These are phyloP conservation scores for Anastatus disparis DNA, from an alignment of 1,140 invertebrate species.

Conservation along the genomic window DNA sequence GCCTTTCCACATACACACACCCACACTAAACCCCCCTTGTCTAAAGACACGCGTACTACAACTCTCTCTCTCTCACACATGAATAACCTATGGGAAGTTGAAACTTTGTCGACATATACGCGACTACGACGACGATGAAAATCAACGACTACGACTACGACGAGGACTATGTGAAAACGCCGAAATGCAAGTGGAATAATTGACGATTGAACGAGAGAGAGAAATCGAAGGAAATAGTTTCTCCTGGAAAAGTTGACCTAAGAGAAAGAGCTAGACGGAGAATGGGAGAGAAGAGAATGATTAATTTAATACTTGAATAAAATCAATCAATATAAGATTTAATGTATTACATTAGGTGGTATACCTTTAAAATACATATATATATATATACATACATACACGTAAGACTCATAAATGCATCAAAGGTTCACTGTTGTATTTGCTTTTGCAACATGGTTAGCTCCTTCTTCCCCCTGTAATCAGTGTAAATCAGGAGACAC, in stretches of 20 bases:
- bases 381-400: too few species aligned
- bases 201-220: slow-evolving; percentile 24
- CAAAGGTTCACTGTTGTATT: too few species aligned
- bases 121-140: too few species aligned
- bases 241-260: slow-evolving; percentile 33
- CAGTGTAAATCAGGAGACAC: slow-evolving; percentile 67
- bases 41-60: too few species aligned
- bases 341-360: too few species aligned
- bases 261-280: too few species aligned
- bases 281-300: slow-evolving; percentile 29
- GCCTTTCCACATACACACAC: too few species aligned
- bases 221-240: not conserved
- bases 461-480: slow-evolving; percentile 58
- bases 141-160: too few species aligned
- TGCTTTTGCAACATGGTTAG: slow-evolving; percentile 59
- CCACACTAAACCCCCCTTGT: too few species aligned
- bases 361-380: too few species aligned
- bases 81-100: not conserved
- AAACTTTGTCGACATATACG: not conserved
- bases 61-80: too few species aligned
- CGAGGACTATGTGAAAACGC: too few species aligned
- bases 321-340: slow-evolving; percentile 66
- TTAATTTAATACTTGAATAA: slow-evolving; percentile 65
- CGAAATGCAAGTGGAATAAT: slow-evolving; percentile 35
- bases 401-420: slow-evolving; percentile 5